Evolutionary conservation across 2,797 vertebrate genomes (phyloP), one percentile per base, ranked within the genome.

Genomic region (Tragelaphus oryx): DNA sequence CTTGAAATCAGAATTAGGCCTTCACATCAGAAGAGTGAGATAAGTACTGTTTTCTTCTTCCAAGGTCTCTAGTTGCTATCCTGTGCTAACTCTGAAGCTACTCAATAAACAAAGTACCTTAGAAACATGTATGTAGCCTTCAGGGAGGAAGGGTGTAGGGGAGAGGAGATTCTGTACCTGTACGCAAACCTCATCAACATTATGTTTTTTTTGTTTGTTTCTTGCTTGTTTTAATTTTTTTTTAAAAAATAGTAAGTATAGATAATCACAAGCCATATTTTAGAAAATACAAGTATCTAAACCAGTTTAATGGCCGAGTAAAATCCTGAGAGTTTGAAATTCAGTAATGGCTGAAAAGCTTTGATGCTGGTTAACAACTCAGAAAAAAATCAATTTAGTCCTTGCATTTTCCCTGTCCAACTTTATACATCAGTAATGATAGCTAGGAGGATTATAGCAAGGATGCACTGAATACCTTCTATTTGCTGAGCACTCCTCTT

Each of bases 181-280:
- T 76, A 26, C 12, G 30, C 6, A 2, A 3, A 28, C 10, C 44
- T 20, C 81, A 44, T 71, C 46, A 30, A 2, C 41, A 41, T 41
- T 41, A 41, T 41, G 41, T 6, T 41, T 41, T 41, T 41, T 41
- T 41, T 5, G 41, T 84, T 81, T 82, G 74, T 76, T 78, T 89
- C 22, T 87, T 82, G 44, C 22, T 95, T 94, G 28, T 88, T 94
- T 87, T 84, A 82, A 54, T 87, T 92, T 93, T 92, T 92, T 46
- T 33, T 18, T 20, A 8, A 20, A 62, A 86, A 30, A 1, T 16
- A 50, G 2, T 48, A 68, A 50, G 11, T 1, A 88, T 60, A 65
- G 41, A 52, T 48, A 59, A 55, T 82, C 48, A 74, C 37, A 71
- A 87, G 33, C 0, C 48, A 33, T 26, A 65, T 28, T 59, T 90